Evolutionary conservation across 1,140 invertebrate species (phyloP).

Genomic region (Cataglyphis hispanica): DNA sequence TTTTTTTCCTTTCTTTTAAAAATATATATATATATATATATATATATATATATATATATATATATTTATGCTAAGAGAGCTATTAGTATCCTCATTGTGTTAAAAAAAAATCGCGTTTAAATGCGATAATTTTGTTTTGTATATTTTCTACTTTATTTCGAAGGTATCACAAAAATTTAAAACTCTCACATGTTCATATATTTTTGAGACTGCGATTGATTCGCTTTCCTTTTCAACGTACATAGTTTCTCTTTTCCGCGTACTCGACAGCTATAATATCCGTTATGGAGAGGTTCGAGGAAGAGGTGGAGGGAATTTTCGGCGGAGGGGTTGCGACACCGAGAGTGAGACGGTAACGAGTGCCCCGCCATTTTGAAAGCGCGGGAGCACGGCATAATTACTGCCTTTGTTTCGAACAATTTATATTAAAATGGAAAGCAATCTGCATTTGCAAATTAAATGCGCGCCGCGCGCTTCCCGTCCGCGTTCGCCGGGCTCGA

Average conservation of each 20-base stretch:
- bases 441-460: slow-evolving; percentile 85
- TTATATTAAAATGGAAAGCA: slow-evolving; percentile 86
- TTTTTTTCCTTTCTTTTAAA: neutral
- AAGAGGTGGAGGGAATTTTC: slow-evolving; percentile 16
- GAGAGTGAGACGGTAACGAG: slow-evolving; percentile 61
- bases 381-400: slow-evolving; percentile 79
- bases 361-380: slow-evolving; percentile 65
- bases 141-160: neutral
- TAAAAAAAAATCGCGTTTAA: neutral
- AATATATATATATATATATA: neutral
- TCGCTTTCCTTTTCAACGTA: slow-evolving; percentile 25
- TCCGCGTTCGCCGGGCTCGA: slow-evolving; percentile 40
- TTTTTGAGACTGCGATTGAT: neutral
- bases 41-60: too few species aligned
- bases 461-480: slow-evolving; percentile 69
- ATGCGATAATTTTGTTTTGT: neutral
- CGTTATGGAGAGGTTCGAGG: slow-evolving; percentile 42
- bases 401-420: slow-evolving; percentile 84
- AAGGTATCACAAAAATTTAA: neutral
- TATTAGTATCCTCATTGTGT: neutral
- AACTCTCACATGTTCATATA: neutral
- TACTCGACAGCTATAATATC: slow-evolving; percentile 37
- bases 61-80: neutral
- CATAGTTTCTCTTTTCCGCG: neutral
- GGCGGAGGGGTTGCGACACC: slow-evolving; percentile 3